Base-by-base conservation (phyloP, 2,113 vertebrate species). In the Colaptes auratus region DNA sequence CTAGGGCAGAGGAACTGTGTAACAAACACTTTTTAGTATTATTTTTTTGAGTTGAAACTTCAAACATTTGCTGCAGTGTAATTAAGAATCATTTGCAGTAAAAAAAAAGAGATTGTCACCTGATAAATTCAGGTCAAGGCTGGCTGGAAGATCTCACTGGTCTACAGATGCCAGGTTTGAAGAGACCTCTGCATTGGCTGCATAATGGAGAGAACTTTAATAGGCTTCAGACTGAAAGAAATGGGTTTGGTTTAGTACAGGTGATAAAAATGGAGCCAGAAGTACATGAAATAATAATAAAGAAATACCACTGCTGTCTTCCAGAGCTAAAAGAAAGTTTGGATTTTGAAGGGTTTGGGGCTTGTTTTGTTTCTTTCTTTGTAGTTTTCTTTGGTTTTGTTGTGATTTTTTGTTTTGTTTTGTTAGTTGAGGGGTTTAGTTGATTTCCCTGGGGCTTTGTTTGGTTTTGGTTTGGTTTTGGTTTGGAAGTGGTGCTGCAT, bases 41-140 rank as follows among this genome's bases (percentile, higher is more conserved):
- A 2, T 72, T 72, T 86, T 10, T 67, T 79, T 79, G 31, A 52
- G 15, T 39, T 53, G 27, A 66, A 71, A 35, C 56, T 90, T 93
- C 55, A 93, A 86, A 63, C 46, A 27, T 71, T 6, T 67, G 15
- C 25, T 63, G 33, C 64, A 46, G 21, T 85, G 48, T 91, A 78
- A 81, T 86, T 94, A 91, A 71, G 27, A 77, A 53, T 71, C 4
- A n/a, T 65, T 76, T 87, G 8, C 25, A 76, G 25, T 72, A 65
- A 82, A 94, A 82, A 82, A 76, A 36, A 80, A 81, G 61, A 77
- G 24, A 82, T 86, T 65, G 28, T 61, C 27, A 31, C 30, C 58
- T 87, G 61, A 30, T 78, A 46, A 86, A 86, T 94, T 75, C 76
- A 88, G 50, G 79, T 94, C 70, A 82, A 74, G 27, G 44, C 76